Conservation (phyloP, 2,888 invertebrate species). For the Lumbricus terrestris region DNA sequence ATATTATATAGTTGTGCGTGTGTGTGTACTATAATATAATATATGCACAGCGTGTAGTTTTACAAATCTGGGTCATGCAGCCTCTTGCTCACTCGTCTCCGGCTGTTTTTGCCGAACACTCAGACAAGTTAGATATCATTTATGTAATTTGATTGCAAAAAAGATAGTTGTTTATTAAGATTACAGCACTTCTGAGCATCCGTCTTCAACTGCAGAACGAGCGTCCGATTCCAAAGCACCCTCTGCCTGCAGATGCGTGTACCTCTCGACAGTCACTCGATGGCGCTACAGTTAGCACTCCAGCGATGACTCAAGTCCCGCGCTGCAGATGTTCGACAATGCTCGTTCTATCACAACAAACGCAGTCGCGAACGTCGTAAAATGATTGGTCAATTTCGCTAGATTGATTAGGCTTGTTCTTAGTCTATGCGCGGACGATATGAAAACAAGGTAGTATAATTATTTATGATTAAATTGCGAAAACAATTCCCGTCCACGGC, state of each 20-base stretch:
- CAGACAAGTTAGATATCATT: not conserved
- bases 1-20: too few relatives aligned
- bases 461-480: not conserved
- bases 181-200: not conserved
- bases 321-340: not conserved
- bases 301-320: not conserved
- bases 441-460: not conserved
- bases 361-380: not conserved
- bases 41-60: not conserved
- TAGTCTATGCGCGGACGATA: not conserved
- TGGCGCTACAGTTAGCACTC: not conserved
- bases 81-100: not conserved
- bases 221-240: not conserved
- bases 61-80: not conserved
- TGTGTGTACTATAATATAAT: too few relatives aligned
- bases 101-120: not conserved
- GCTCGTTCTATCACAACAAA: not conserved
- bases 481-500: not conserved
- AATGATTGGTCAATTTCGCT: not conserved
- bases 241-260: not conserved
- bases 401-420: not conserved
- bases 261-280: not conserved
- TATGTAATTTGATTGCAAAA: not conserved
- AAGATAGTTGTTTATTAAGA: not conserved
- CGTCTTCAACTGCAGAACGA: not conserved